These are phyloP conservation scores for Sorex fumeus DNA, from an alignment of 2,113 vertebrate species.

Conservation along the genomic window DNA sequence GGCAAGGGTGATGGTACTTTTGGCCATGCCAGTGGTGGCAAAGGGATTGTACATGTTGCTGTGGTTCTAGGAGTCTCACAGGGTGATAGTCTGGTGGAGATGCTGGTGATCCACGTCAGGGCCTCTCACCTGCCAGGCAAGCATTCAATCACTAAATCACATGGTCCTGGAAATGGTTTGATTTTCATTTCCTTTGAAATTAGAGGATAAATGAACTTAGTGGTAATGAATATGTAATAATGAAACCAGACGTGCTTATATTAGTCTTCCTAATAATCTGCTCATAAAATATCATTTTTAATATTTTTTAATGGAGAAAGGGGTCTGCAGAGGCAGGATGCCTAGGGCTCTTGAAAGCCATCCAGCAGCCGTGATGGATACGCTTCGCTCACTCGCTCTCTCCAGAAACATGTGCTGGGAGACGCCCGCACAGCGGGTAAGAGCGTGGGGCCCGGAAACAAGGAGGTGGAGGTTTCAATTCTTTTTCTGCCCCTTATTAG, in stretches of 20 bases:
- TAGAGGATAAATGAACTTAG: constrained; percentile 15
- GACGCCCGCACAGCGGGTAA: neutral
- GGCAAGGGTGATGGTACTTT: too few species aligned
- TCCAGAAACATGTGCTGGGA: neutral
- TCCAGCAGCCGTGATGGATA: neutral
- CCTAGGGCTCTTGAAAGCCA: too few species aligned
- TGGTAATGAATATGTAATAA: constrained; percentile 24
- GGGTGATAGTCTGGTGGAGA: too few species aligned
- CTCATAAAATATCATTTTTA: neutral
- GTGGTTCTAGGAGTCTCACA: too few species aligned
- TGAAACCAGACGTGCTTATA: neutral
- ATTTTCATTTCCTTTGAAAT: constrained; percentile 55
- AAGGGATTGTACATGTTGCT: too few species aligned
- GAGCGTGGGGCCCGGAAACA: neutral
- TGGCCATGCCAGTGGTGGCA: too few species aligned
- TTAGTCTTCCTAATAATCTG: neutral
- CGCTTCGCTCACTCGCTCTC: neutral
- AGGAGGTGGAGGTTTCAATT: neutral
- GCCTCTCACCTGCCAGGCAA: too few species aligned
- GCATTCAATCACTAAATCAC: too few species aligned
- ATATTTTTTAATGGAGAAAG: constrained; percentile 27
- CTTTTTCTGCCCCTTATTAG: constrained; percentile 11
- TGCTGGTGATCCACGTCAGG: too few species aligned
- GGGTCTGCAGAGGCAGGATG: neutral
- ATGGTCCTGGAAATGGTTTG: neutral